Evolutionary conservation across 2,797 vertebrate species (phyloP), one percentile per base, ranked within the genome.

Genomic region (Sebastes reedi): DNA sequence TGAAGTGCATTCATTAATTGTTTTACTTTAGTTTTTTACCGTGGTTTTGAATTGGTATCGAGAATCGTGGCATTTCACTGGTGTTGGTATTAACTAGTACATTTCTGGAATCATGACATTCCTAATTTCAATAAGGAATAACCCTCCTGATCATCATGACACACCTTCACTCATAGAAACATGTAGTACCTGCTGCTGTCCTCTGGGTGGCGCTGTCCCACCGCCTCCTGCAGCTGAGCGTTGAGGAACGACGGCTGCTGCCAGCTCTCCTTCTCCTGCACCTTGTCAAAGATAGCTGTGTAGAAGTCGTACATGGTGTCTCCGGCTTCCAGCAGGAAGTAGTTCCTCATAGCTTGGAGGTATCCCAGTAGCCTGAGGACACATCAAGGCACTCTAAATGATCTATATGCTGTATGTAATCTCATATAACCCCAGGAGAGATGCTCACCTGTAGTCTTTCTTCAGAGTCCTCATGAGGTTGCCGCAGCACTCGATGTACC

Each of bases 281-380:
- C 98, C 92, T 99, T 99, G 84, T 99, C 98, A 93, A 99, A 99
- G 92, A 99, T 99, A 46, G 98, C 97, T 0, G 98, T 99, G 91
- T 99, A 99, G 91, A 99, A 99, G 90, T 99, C 98, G 79, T 99
- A 99, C 98, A 99, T 99, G 32, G 98, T 99, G 93, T 99, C 98
- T 52, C 98, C 98, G 11, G 98, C 98, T 92, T 99, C 98, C 92
- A 99, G 96, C 76, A 99, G 94, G 91, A 99, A 99, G 88, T 99
- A 99, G 91, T 99, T 99, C 83, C 99, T 97, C 99, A 99, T 99
- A 16, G 98, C 97, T 65, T 99, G 98, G 61, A 99, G 96, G 90
- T 98, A 99, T 62, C 98, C 99, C 73, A 99, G 94, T 72, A 99
- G 89, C 86, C 98, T 99, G 82, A 34, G 62, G 74, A 84, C 2